Evolutionary conservation across 2,888 invertebrate species (phyloP).

Genomic region (Phasia obesa): DNA sequence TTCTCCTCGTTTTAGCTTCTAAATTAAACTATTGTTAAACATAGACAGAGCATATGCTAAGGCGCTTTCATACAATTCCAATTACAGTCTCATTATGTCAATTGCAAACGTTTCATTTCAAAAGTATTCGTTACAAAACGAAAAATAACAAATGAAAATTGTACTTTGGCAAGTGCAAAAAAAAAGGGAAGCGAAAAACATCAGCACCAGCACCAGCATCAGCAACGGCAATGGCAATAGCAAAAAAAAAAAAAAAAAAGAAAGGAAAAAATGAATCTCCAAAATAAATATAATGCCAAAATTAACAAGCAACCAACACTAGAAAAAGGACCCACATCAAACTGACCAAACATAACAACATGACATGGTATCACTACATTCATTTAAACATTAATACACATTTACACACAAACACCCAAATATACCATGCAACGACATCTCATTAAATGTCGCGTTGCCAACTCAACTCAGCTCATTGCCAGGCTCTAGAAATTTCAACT

Average conservation of each 20-base stretch:
- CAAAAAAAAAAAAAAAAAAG: background rate
- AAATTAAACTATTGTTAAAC: constrained; percentile 67
- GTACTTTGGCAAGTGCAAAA: constrained; percentile 54
- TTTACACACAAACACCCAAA: constrained; percentile 7
- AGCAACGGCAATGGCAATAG: constrained; percentile 1
- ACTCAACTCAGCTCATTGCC: constrained; percentile 61
- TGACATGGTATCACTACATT: constrained; percentile 66
- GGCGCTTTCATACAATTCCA: constrained; percentile 73
- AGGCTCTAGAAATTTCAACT: constrained; percentile 55
- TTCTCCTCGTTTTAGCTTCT: constrained; percentile 19
- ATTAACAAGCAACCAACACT: constrained; percentile 70
- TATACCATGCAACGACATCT: constrained; percentile 71
- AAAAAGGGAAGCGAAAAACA: background rate
- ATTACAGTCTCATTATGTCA: constrained; percentile 79
- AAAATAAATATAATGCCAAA: constrained; percentile 65
- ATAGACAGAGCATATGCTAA: constrained; percentile 67
- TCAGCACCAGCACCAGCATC: background rate
- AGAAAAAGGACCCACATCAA: constrained; percentile 71
- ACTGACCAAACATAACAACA: constrained; percentile 71
- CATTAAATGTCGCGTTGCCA: constrained; percentile 78
- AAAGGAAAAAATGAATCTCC: constrained; percentile 19
- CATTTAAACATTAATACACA: constrained; percentile 44
- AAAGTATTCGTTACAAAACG: constrained; percentile 47
- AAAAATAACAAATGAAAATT: constrained; percentile 64
- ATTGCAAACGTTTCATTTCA: constrained; percentile 75